Base-by-base conservation (phyloP, 2,797 vertebrate genomes). In the Anguilla megastoma region DNA sequence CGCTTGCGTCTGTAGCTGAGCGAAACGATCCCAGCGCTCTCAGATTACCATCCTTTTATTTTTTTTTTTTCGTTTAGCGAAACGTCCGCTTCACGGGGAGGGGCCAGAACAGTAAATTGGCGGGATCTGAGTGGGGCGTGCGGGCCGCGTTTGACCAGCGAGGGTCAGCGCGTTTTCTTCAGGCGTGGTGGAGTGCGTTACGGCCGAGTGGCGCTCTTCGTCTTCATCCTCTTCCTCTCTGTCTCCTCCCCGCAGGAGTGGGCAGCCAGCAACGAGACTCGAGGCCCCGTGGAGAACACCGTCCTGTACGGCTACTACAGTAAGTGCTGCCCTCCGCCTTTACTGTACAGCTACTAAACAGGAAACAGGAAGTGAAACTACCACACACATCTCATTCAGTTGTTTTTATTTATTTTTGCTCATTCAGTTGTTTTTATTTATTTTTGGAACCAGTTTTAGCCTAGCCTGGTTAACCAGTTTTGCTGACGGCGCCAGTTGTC, bases 271-370 rank as follows among this genome's bases (percentile, higher is more conserved):
- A 99, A 99, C 92, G 96, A 96, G 92, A 99, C 97, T 66, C 96
- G 97, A 90, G 95, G 87, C 0, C 95, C 98, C 91, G 98, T 99
- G 91, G 98, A 99, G 94, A 95, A 98, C 91, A 98, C 98, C 0
- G 97, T 99, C 58, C 93, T 99, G 74, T 98, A 98, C 91, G 98
- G 97, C 88, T 99, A 99, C 93, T 99, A 99, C 94, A 97, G 99
- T 99, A 96, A 98, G 99, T 80, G 76, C 76, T 50, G 41, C 30
- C 21, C 16, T 48, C n/a, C 14, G 5, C 41, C n/a, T 10, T 5
- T 48, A 80, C 18, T 18, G 21, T 18, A 0, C 18, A 0, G 41
- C 5, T 48, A 1, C 14, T 41, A 18, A 36, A 33, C 36, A 36
- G 93, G 91, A 94, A 90, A 92, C 89, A 92, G 87, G 84, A 79